These are phyloP conservation scores for Lasioglossum figueresi DNA, from an alignment of 2,888 invertebrate species.

Conservation along the genomic window DNA sequence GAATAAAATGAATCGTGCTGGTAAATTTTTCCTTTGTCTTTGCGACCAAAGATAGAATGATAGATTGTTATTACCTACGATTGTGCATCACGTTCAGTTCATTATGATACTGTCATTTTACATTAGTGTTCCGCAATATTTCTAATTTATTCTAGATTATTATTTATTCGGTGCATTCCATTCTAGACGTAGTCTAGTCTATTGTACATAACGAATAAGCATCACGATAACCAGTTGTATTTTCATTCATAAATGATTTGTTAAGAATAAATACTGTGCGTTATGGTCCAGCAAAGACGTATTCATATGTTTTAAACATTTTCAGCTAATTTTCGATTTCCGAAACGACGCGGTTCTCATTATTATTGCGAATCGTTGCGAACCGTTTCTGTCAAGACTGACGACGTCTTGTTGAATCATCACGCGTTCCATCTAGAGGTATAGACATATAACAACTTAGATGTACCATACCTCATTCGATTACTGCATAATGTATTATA, in stretches of 20 bases:
- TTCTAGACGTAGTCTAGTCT: constrained; percentile 64
- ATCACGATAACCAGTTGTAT: constrained; percentile 43
- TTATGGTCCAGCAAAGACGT: constrained; percentile 28
- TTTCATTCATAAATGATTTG: constrained; percentile 37
- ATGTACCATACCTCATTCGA: constrained; percentile 66
- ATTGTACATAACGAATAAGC: constrained; percentile 59
- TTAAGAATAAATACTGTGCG: constrained; percentile 28
- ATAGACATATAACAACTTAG: constrained; percentile 23
- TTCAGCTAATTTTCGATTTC: constrained; percentile 27
- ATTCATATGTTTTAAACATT: constrained; percentile 16
- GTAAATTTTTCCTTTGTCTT: constrained; percentile 21
- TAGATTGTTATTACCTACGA: constrained; percentile 1
- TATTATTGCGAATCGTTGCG: constrained; percentile 33
- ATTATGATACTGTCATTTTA: constrained; percentile 1
- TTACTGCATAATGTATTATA: constrained; percentile 54
- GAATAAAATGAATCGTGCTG: constrained; percentile 1
- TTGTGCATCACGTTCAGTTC: constrained; percentile 12
- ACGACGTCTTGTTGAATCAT: constrained; percentile 52
- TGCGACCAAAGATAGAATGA: constrained; percentile 23
- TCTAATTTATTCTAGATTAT: constrained; percentile 37
- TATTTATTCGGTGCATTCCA: constrained; percentile 55
- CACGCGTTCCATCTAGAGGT: constrained; percentile 32
- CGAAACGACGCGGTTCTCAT: constrained; percentile 18
- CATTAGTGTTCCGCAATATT: constrained; percentile 1
- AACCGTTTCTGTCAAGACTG: constrained; percentile 56